Evolutionary conservation across 2,888 invertebrate genomes (phyloP).

Genomic region (Drosophila pseudotakahashii): DNA sequence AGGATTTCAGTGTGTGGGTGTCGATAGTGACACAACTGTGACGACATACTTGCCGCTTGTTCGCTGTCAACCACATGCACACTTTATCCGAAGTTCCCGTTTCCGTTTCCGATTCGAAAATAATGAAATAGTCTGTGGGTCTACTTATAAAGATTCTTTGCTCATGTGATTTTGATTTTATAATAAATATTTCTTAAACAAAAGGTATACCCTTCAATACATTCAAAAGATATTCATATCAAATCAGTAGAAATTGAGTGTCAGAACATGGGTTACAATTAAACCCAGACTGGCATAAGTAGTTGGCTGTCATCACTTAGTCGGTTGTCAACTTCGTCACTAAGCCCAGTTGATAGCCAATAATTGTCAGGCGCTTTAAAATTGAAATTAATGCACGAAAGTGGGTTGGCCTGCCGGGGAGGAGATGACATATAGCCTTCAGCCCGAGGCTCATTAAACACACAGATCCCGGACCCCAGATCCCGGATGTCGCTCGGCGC

Average conservation of each 20-base stretch:
- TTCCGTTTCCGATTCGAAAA: background rate
- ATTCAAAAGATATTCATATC: too few species aligned
- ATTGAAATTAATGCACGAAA: conserved; percentile 39
- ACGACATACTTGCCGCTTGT: conserved; percentile 79
- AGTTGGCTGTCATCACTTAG: conserved; percentile 64
- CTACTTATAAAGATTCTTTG: too few species aligned
- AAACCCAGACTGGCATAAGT: conserved; percentile 58
- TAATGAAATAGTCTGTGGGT: too few species aligned
- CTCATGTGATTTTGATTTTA: too few species aligned
- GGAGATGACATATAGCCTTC: conserved; percentile 36
- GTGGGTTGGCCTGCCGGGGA: background rate
- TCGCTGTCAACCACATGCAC: conserved; percentile 56
- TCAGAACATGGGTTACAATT: conserved; percentile 1
- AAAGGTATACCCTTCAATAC: too few species aligned
- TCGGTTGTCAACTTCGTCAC: conserved; percentile 57
- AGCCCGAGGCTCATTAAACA: conserved; percentile 32
- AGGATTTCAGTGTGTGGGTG: conserved; percentile 52
- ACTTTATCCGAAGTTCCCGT: background rate
- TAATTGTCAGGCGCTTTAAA: conserved; percentile 65
- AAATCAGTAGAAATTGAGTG: background rate
- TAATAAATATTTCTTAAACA: too few species aligned
- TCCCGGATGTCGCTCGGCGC: conserved; percentile 30
- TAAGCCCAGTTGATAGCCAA: conserved; percentile 50
- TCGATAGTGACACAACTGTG: conserved; percentile 81
- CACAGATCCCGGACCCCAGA: conserved; percentile 26